Conservation (phyloP, 1,140 invertebrate genomes). For the honey bee (Apis mellifera) region Amel_HAv3.1 CM009944.2:3358001-3358500, state of each 20-base stretch:
- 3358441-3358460: too few relatives aligned
- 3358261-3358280: constrained; percentile 63
- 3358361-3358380: constrained; percentile 51
- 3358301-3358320: constrained; percentile 65
- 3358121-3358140: constrained; percentile 9
- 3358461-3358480: too few relatives aligned
- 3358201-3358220: constrained; percentile 18
- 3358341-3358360: constrained; percentile 64
- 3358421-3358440: too few relatives aligned
- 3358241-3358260: constrained; percentile 62
- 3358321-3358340: constrained; percentile 62
- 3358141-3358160: constrained; percentile 40
- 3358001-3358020: background rate
- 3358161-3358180: background rate
- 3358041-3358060: constrained; percentile 15
- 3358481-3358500: too few relatives aligned
- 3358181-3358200: constrained; percentile 32
- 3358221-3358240: constrained; percentile 44
- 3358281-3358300: constrained; percentile 56
- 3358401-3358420: background rate
- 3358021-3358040: constrained; percentile 10
- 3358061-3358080: constrained; percentile 42
- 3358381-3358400: constrained; percentile 20
- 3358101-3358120: too few relatives aligned
- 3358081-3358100: constrained; percentile 48